Base-by-base conservation (phyloP, 2,888 invertebrate genomes). In the Octodonta nipae region DNA sequence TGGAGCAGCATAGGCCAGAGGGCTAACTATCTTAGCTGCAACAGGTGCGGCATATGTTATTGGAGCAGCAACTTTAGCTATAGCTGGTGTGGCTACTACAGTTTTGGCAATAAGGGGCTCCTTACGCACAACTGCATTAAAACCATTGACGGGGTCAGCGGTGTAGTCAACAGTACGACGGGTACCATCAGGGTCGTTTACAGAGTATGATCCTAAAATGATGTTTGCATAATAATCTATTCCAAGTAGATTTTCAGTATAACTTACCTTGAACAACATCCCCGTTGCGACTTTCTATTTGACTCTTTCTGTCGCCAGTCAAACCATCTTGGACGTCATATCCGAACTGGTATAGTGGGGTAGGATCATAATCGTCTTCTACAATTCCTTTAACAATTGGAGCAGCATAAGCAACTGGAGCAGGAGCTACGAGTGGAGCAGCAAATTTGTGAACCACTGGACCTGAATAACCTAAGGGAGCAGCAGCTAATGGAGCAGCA, bases 141-240 rank as follows among this genome's bases (percentile, higher is more conserved):
- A 70, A 30, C 70, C 70, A 45, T 70, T 63, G 36, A 66, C 25
- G 13, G 45, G 47, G 22, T 49, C 48, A 13, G 51, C 49, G 27
- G 47, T 43, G 38, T 48, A 49, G 26, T 49, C 47, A 6, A 46
- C 75, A 14, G 69, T 73, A 42, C 75, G 69, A 50, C 69, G 68
- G 35, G 70, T 71, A 45, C 75, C 75, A 49, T 75, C 75, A n/a
- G 75, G 70, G 46, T 70, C 69, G 16, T 65, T 54, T 28, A 70
- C 56, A 13, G 68, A 65, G 59, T 71, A 70, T 37, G 41, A 39
- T 22, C 43, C 41, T 41, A 28, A 5, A 39, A 36, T 5, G n/a
- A n/a, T n/a, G n/a, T n/a, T n/a, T n/a, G n/a, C n/a, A n/a, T n/a
- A n/a, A n/a, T n/a, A n/a, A n/a, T n/a, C n/a, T n/a, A n/a, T n/a